A percentile compares a stretch with the other conserved stretches of the same genome.
These are phyloP conservation scores for Drosophila histrio DNA, from an alignment of 2,888 invertebrate genomes.

Conservation along the genomic window DNA sequence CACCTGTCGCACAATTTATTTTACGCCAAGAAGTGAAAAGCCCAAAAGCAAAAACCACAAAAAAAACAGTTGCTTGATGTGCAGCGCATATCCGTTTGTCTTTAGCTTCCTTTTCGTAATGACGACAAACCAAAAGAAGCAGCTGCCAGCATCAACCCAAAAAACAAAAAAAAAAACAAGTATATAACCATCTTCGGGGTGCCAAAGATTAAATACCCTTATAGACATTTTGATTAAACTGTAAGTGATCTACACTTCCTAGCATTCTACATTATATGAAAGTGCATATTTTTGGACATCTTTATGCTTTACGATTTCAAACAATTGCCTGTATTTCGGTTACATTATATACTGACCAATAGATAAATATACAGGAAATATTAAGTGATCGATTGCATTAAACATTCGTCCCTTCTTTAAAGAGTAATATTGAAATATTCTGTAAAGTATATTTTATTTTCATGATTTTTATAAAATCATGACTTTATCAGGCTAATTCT, in stretches of 20 bases:
- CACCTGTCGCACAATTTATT: constrained; percentile 79
- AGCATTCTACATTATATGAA: too few relatives aligned
- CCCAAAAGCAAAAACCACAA: constrained; percentile 55
- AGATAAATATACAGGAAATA: too few relatives aligned
- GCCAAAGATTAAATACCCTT: constrained; percentile 18
- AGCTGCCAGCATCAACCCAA: constrained; percentile 61
- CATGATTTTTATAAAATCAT: too few relatives aligned
- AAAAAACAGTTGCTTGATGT: constrained; percentile 76
- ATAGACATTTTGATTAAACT: background rate
- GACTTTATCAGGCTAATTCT: too few relatives aligned
- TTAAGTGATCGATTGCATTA: too few relatives aligned
- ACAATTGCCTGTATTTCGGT: too few relatives aligned
- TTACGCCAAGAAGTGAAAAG: constrained; percentile 72
- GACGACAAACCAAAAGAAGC: constrained; percentile 70
- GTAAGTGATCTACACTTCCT: background rate
- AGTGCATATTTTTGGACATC: too few relatives aligned
- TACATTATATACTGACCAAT: too few relatives aligned
- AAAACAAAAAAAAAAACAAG: constrained; percentile 7
- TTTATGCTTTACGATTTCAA: too few relatives aligned
- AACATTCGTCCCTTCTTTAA: too few relatives aligned
- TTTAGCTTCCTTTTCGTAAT: constrained; percentile 76
- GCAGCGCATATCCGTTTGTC: constrained; percentile 76
- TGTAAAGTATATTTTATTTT: too few relatives aligned
- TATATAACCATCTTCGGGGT: background rate
- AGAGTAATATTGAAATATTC: too few relatives aligned